Conservation (phyloP, 2,888 invertebrate genomes). For the Cyclophora albipunctata region DNA sequence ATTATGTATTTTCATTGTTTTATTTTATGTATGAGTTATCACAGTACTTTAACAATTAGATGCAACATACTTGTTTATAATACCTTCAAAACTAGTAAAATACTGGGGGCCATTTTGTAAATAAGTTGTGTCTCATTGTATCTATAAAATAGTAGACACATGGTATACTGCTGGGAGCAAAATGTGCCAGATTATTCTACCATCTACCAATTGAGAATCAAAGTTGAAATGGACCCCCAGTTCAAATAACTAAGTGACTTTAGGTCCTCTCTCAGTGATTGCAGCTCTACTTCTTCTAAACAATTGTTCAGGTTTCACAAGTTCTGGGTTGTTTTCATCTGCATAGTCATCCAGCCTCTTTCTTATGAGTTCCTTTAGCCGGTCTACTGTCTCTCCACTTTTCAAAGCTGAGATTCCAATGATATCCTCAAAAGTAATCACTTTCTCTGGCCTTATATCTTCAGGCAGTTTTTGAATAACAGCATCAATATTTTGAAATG, state of each 20-base stretch:
- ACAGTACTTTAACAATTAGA: not conserved
- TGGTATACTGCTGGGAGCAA: too few relatives aligned
- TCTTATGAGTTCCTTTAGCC: conserved; percentile 79
- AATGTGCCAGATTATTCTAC: too few relatives aligned
- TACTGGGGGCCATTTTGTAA: too few relatives aligned
- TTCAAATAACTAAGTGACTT: conserved; percentile 52
- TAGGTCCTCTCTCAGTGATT: conserved; percentile 72
- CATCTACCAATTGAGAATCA: too few relatives aligned
- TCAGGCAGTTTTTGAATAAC: conserved; percentile 73
- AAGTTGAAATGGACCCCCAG: too few relatives aligned
- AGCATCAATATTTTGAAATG: conserved; percentile 70
- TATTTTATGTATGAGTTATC: not conserved
- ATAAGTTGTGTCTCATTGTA: too few relatives aligned
- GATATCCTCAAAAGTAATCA: conserved; percentile 84
- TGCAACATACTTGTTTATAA: too few relatives aligned
- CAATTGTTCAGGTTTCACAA: conserved; percentile 61
- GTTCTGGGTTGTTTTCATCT: conserved; percentile 66
- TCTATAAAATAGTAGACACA: too few relatives aligned
- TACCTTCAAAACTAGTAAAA: too few relatives aligned
- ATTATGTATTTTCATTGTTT: not conserved
- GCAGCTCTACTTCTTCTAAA: conserved; percentile 59
- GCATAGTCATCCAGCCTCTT: conserved; percentile 79
- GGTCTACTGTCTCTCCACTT: conserved; percentile 63
- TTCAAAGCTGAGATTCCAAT: conserved; percentile 83
- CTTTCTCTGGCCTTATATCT: conserved; percentile 79